Conservation (phyloP, 2,113 vertebrate genomes). For the Eulemur rufifrons region DNA sequence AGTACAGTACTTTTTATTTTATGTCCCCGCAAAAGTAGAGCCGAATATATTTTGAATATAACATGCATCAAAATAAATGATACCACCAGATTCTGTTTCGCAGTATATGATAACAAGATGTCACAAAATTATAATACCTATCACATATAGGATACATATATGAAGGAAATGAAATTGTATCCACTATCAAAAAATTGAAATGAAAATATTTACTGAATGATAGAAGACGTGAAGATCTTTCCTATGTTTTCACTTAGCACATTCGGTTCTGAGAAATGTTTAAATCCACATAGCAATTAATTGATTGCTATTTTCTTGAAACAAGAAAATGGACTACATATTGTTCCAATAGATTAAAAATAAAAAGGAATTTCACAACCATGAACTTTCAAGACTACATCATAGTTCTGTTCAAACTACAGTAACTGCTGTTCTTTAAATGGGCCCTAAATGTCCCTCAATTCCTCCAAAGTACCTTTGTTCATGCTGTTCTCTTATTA, state of each 20-base stretch:
- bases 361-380: background rate
- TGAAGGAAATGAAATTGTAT: background rate
- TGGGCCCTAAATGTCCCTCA: background rate
- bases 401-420: background rate
- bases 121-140: constrained; percentile 7
- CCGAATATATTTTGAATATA: constrained; percentile 13
- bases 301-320: background rate
- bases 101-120: background rate
- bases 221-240: background rate
- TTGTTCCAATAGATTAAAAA: background rate
- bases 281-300: background rate
- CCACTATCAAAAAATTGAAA: background rate
- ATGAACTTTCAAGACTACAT: constrained; percentile 14
- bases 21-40: background rate
- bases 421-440: background rate
- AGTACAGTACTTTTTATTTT: background rate
- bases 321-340: background rate
- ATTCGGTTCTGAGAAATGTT: constrained; percentile 4
- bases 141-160: background rate
- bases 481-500: background rate
- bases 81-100: background rate
- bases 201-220: constrained; percentile 39
- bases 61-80: background rate
- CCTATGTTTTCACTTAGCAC: background rate
- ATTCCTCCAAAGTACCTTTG: background rate